These are phyloP conservation scores for Bucco capensis DNA, from an alignment of 2,113 vertebrate genomes.

Conservation along the genomic window DNA sequence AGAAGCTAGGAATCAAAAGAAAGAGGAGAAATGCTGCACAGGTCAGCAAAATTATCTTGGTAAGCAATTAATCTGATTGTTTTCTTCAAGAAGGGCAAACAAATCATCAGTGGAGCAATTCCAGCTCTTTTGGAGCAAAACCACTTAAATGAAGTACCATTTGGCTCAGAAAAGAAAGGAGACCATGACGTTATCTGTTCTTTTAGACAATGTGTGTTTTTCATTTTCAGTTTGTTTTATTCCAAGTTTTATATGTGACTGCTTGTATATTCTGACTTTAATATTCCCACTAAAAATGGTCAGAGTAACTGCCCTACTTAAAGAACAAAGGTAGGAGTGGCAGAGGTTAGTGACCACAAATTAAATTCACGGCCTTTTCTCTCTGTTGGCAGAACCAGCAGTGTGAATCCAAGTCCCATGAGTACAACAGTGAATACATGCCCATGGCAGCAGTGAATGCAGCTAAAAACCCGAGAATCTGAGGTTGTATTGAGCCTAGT, in stretches of 20 bases:
- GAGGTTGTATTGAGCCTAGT: constrained; percentile 33
- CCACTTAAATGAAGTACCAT: neutral
- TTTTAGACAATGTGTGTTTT: neutral
- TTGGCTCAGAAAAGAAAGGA: neutral
- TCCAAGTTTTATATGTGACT: neutral
- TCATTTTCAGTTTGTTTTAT: constrained; percentile 2
- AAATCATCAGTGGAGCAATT: constrained; percentile 14
- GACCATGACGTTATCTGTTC: neutral
- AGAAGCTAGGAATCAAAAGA: neutral
- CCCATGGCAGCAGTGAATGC: constrained; percentile 78
- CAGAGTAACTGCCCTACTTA: neutral
- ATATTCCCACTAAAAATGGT: neutral
- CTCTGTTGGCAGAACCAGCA: constrained; percentile 56
- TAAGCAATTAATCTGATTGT: constrained; percentile 16
- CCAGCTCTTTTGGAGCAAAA: constrained; percentile 9
- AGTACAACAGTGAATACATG: constrained; percentile 80
- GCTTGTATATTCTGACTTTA: neutral
- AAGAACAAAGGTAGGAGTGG: neutral
- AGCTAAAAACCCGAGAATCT: constrained; percentile 53
- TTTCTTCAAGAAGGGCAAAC: constrained; percentile 6
- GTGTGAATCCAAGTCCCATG: constrained; percentile 40
- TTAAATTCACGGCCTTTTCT: constrained; percentile 8
- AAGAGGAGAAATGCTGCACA: neutral
- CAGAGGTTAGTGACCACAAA: neutral
- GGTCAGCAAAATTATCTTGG: constrained; percentile 25